A percentile compares a stretch with the other conserved stretches of the same genome.
These are phyloP conservation scores for Tragopan temminckii DNA, from an alignment of 2,797 vertebrate species.

Conservation along the genomic window DNA sequence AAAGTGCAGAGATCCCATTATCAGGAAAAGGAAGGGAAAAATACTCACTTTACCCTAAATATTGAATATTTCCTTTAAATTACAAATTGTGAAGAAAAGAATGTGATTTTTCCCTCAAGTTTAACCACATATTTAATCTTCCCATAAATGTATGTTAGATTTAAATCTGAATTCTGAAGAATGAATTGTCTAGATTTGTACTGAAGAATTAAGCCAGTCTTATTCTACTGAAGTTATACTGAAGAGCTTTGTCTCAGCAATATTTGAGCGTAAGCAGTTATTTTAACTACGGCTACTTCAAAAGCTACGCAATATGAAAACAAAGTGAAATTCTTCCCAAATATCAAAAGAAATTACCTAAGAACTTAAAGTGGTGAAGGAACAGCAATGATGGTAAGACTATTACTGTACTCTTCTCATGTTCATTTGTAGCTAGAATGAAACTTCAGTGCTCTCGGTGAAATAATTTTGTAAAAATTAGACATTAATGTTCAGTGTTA, in stretches of 20 bases:
- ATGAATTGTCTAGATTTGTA: background rate
- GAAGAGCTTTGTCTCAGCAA: background rate
- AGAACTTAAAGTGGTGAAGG: background rate
- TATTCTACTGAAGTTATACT: background rate
- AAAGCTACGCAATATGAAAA: background rate
- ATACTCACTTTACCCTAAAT: background rate
- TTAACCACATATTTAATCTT: background rate
- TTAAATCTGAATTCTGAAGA: background rate
- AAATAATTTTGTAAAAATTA: background rate
- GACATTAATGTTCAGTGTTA: background rate
- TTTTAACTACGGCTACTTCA: background rate
- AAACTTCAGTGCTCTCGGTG: background rate
- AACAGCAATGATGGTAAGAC: background rate
- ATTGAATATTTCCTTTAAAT: background rate
- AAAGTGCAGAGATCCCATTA: background rate
- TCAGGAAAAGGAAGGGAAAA: background rate
- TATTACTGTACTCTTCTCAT: background rate
- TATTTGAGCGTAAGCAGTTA: background rate
- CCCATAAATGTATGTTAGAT: fast-evolving
- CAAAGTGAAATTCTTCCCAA: background rate
- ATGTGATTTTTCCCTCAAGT: background rate
- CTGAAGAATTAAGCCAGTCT: background rate
- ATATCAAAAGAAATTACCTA: background rate
- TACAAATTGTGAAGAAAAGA: background rate
- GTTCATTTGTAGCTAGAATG: background rate